Percentiles rank a stretch among this genome's conserved stretches.
These are phyloP conservation scores for Strigamia maritima DNA, from an alignment of 2,888 invertebrate genomes.

Conservation along the genomic window DNA sequence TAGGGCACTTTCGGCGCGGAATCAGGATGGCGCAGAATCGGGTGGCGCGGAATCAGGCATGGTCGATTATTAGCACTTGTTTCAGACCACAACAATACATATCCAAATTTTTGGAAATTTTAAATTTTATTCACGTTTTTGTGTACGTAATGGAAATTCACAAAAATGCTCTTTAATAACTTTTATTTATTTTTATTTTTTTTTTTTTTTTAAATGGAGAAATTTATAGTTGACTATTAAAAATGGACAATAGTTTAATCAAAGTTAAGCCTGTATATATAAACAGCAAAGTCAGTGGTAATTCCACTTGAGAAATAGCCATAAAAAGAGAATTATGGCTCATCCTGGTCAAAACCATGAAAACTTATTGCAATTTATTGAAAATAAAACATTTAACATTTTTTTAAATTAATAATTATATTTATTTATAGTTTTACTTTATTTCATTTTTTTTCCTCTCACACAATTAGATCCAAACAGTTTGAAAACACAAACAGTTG, in stretches of 20 bases:
- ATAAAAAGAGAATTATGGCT: not conserved
- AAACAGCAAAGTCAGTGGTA: constrained; percentile 11
- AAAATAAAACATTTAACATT: not conserved
- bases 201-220: not conserved
- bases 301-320: not conserved
- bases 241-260: constrained; percentile 1
- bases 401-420: not conserved
- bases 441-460: not conserved
- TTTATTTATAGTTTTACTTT: not conserved
- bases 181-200: not conserved
- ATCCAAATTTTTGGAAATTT: too few species aligned
- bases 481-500: too few species aligned
- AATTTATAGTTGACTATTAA: constrained; percentile 9
- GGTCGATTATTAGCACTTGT: too few species aligned
- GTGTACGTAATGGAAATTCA: not conserved
- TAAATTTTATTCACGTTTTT: too few species aligned
- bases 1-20: too few species aligned
- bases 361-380: constrained; percentile 15
- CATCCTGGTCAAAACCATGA: not conserved
- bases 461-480: not conserved
- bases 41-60: too few species aligned
- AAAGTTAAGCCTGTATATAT: constrained; percentile 1
- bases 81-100: too few species aligned
- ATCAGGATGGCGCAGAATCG: too few species aligned
- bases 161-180: not conserved